Evolutionary conservation across 1,140 invertebrate species (phyloP).

Genomic region (Diuraphis noxia): DNA sequence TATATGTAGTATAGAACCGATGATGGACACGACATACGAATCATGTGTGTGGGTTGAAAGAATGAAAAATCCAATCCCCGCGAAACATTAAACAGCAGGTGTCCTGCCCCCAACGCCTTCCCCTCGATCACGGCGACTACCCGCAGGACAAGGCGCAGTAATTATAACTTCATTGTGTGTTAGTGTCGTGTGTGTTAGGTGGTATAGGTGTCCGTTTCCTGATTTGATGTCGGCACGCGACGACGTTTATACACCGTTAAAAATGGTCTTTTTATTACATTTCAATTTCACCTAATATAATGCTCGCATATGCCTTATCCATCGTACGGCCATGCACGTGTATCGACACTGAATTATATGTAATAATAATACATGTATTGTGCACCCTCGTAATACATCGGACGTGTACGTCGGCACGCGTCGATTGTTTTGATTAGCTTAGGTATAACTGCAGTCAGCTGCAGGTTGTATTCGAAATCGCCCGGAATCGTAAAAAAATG

Average conservation of each 20-base stretch:
- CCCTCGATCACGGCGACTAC: background rate
- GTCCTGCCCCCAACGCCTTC: background rate
- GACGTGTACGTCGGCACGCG: background rate
- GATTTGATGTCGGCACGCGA: conserved; percentile 21
- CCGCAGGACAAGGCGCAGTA: conserved; percentile 1
- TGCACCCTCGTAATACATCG: background rate
- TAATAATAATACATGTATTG: background rate
- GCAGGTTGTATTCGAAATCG: background rate
- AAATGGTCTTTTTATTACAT: conserved; percentile 37
- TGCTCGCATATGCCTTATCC: background rate
- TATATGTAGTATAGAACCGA: background rate
- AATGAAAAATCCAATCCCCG: conserved; percentile 22
- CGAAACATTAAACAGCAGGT: conserved; percentile 42
- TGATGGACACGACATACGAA: background rate
- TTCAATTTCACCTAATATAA: background rate
- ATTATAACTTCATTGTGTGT: background rate
- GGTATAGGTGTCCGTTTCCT: conserved; percentile 7
- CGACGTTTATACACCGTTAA: background rate
- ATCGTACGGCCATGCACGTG: background rate
- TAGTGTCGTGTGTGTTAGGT: background rate
- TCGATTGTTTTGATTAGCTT: background rate
- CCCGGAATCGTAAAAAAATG: too few relatives aligned
- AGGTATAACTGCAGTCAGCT: background rate
- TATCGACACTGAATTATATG: background rate
- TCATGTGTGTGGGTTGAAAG: background rate